phyloP scores from a whole-genome alignment of 2,113 vertebrate genomes.

The Trematocara zebra region DNA sequence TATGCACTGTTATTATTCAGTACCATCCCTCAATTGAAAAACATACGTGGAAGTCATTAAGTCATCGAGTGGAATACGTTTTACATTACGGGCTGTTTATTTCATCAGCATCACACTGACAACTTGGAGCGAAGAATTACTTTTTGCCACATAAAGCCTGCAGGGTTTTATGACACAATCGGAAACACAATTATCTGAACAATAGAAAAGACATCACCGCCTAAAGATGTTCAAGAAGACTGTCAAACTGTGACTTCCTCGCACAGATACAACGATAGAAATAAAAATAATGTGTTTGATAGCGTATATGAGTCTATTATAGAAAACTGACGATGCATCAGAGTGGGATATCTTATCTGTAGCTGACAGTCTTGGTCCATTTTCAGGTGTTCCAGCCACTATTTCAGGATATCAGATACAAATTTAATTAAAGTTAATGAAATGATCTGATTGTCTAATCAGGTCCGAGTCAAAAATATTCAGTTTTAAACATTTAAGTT shows the following conservation, averaged over 20 bases:
- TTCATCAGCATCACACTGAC: background rate
- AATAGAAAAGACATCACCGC: background rate
- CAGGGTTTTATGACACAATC: background rate
- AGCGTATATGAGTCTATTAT: background rate
- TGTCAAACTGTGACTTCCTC: background rate
- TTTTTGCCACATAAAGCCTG: background rate
- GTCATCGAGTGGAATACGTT: background rate
- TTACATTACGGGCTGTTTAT: background rate
- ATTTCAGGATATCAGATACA: background rate
- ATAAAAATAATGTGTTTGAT: background rate
- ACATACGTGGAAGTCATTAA: background rate
- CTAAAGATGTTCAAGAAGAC: background rate
- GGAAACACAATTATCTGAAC: background rate
- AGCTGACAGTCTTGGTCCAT: background rate
- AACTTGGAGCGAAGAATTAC: background rate
- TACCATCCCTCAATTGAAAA: background rate
- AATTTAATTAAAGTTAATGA: background rate
- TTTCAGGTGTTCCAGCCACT: background rate
- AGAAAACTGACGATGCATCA: background rate
- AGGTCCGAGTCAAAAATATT: fast-evolving
- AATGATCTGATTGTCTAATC: background rate
- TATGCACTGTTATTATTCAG: background rate
- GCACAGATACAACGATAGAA: background rate
- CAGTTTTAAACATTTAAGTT: background rate
- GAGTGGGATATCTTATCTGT: background rate